Evolutionary conservation across 2,113 vertebrate genomes (phyloP), one percentile per base, ranked within the genome.

Genomic region (Chionodraco myersi): DNA sequence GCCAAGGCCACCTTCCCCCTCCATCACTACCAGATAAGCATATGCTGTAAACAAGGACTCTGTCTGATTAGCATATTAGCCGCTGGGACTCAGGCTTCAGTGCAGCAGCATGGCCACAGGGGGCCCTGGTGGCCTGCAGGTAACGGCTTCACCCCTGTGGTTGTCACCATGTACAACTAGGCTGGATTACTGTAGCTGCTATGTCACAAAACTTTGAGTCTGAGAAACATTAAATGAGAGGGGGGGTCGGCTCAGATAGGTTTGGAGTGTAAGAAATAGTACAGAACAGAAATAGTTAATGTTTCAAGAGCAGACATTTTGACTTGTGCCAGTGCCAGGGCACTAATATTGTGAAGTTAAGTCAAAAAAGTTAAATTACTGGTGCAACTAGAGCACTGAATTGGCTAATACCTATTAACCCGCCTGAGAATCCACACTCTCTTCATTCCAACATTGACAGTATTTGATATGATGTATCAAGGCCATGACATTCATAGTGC

Each of bases 21-120:
- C 73, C 73, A 72, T 69, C 78, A 77, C 66, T n/a, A 72, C 14
- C 4, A 56, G 15, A 88, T 91, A 90, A 90, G 73, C 91, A 90
- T 92, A 82, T 5, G 36, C 36, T 41, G 36, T 41, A 59, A 79
- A 74, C 72, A 90, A 83, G 87, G 75, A 81, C 75, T 52, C 63
- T 16, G 53, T 30, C 44, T 2, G 48, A 80, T 89, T 86, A 88
- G 75, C 86, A 88, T 86, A 86, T 62, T 60, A 80, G 66, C 71
- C 15, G 26, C 49, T n/a, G 52, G 44, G 41, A 58, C 6, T n/a
- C 12, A 30, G 56, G 60, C 57, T 76, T 52, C 61, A 58, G 49
- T 63, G 63, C 78, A 62, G 64, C 52, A 14, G 15, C 21, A 21
- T 53, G 57, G 57, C 49, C 51, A 71, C 53, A 78, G 65, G 78